Conservation (phyloP, 2,888 invertebrate genomes). For the Drosophila macrospina region DNA sequence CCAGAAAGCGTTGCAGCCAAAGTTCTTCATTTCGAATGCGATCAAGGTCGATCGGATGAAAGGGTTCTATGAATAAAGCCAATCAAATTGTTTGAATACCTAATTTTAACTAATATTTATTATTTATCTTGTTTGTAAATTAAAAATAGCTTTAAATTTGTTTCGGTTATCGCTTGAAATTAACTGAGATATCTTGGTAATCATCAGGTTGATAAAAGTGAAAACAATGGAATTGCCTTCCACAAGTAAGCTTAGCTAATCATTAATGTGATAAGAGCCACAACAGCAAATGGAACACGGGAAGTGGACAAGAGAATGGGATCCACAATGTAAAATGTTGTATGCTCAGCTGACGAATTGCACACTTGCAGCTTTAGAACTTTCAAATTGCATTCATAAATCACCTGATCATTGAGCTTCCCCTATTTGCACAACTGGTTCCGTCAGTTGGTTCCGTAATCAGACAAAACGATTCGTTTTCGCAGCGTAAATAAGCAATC, state of each 20-base stretch:
- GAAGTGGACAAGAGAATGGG: not conserved
- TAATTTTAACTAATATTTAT: not conserved
- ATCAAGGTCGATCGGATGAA: slow-evolving; percentile 90
- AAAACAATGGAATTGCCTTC: not conserved
- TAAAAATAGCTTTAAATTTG: not conserved
- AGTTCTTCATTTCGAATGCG: slow-evolving; percentile 89
- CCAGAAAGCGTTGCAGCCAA: slow-evolving; percentile 90
- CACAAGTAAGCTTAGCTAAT: not conserved
- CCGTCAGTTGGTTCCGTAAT: slow-evolving; percentile 6
- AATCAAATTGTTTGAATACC: not conserved
- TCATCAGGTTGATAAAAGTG: not conserved
- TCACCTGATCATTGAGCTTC: slow-evolving; percentile 12
- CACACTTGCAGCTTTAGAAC: not conserved
- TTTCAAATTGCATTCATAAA: not conserved
- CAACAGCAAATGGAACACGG: not conserved
- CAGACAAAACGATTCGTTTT: slow-evolving; percentile 8
- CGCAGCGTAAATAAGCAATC: slow-evolving; percentile 16
- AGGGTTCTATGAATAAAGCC: slow-evolving; percentile 47
- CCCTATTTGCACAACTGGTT: slow-evolving; percentile 10
- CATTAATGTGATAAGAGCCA: not conserved
- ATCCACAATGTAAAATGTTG: not conserved
- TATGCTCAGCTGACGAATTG: not conserved
- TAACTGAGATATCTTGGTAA: not conserved
- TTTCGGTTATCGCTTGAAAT: slow-evolving; percentile 6
- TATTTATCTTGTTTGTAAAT: not conserved